These are phyloP conservation scores for Pseudomyrmex pallidus DNA, from an alignment of 1,140 invertebrate species.

Conservation along the genomic window DNA sequence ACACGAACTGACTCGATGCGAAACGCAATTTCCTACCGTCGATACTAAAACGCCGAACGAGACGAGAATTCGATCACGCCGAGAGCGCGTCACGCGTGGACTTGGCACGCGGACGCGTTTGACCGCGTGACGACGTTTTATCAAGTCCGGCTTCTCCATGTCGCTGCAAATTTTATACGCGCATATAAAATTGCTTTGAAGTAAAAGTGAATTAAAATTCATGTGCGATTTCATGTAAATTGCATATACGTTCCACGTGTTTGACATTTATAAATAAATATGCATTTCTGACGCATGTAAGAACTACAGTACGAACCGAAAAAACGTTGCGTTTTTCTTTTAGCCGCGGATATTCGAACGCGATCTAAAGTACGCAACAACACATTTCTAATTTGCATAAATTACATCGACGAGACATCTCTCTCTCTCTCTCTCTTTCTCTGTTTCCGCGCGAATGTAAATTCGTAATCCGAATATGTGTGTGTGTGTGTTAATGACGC, in stretches of 20 bases:
- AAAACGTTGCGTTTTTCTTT: not conserved
- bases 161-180: not conserved
- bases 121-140: conserved; percentile 18
- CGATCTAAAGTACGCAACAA: not conserved
- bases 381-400: not conserved
- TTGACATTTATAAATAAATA: conserved; percentile 29
- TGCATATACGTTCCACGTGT: not conserved
- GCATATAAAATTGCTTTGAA: conserved; percentile 3
- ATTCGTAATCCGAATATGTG: not conserved
- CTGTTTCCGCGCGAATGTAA: not conserved
- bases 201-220: conserved; percentile 36
- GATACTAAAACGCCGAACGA: conserved; percentile 26
- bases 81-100: conserved; percentile 15
- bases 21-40: conserved; percentile 8
- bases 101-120: not conserved
- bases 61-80: conserved; percentile 35
- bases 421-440: no score
- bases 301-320: not conserved
- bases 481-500: not conserved
- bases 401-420: no score
- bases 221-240: conserved; percentile 19
- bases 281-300: conserved; percentile 5
- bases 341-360: not conserved
- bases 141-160: no score
- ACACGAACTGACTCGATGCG: not conserved